phyloP scores from a whole-genome alignment of 1,140 invertebrate genomes.

The Parapsyche elsis region DNA sequence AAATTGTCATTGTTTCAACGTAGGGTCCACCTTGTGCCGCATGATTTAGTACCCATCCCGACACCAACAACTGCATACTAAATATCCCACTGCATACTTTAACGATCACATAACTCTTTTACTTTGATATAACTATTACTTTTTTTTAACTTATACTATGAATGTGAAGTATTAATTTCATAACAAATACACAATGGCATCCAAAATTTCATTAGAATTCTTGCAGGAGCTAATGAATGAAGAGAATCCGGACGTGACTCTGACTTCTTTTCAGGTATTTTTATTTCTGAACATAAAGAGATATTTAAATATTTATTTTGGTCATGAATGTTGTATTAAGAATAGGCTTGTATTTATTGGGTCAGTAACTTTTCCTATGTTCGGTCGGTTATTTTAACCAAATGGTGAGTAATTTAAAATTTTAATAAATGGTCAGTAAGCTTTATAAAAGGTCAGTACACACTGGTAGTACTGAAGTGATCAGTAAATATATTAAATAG shows the following conservation, averaged over 20 bases:
- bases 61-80: neutral
- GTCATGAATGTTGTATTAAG: no score
- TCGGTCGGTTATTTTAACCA: no score
- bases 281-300: neutral
- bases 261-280: slow-evolving; percentile 55
- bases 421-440: no score
- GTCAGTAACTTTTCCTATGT: no score
- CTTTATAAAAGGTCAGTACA: no score
- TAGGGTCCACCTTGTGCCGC: slow-evolving; percentile 35
- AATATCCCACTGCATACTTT: neutral
- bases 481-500: no score
- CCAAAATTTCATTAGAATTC: slow-evolving; percentile 57
- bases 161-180: neutral
- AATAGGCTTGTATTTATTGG: no score
- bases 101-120: no score
- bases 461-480: no score
- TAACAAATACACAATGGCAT: slow-evolving; percentile 37
- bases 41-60: slow-evolving; percentile 42
- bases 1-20: slow-evolving; percentile 49
- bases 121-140: no score
- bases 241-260: slow-evolving; percentile 63
- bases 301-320: no score
- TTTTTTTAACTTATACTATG: neutral
- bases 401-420: no score
- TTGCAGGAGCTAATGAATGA: slow-evolving; percentile 62